Base-by-base conservation (phyloP, 2,888 invertebrate genomes). In the Hydraecia micacea region DNA sequence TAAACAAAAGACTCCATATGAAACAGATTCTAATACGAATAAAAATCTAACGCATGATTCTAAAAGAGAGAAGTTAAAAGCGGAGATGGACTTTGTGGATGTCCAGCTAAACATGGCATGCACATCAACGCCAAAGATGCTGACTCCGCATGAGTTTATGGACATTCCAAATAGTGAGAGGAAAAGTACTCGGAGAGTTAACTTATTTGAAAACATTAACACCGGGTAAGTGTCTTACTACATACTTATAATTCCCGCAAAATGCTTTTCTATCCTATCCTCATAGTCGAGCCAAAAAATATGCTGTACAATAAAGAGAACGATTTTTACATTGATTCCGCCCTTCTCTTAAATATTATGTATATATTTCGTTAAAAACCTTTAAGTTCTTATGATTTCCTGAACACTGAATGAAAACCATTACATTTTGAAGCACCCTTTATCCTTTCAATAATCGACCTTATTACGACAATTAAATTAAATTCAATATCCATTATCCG, bases 121-220 rank as follows among this genome's bases (percentile, higher is more conserved):
- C 86, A 96, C 95, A 2, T 97, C 97, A 0, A 97, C 97, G 62
- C 97, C 97, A 71, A 97, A 96, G 92, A 96, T 97, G 95, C 89
- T 97, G 74, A 93, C 95, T 70, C 96, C 97, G 49, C 92, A 95
- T 75, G 96, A 97, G 79, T 95, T 93, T 80, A 92, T 96, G 92
- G 94, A 94, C 75, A 91, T 91, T 36, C 89, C 92, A 82, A 93
- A 87, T 75, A 94, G 92, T 82, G 92, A 90, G 71, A 93, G 91
- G 80, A 96, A 94, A 85, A 92, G 89, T 84, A 86, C 93, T 87
- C 91, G 93, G 63, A 92, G 93, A 84, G 89, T 94, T 7, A 96
- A 97, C 90, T 91, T 97, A 74, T 87, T 95, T 72, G 93, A 94
- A 81, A 95, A 96, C 87, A 96, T 96, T 86, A 96, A 95, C 82